Evolutionary conservation across 2,888 invertebrate genomes (phyloP), one percentile per base, ranked within the genome.

Genomic region (Anaspis maculata): DNA sequence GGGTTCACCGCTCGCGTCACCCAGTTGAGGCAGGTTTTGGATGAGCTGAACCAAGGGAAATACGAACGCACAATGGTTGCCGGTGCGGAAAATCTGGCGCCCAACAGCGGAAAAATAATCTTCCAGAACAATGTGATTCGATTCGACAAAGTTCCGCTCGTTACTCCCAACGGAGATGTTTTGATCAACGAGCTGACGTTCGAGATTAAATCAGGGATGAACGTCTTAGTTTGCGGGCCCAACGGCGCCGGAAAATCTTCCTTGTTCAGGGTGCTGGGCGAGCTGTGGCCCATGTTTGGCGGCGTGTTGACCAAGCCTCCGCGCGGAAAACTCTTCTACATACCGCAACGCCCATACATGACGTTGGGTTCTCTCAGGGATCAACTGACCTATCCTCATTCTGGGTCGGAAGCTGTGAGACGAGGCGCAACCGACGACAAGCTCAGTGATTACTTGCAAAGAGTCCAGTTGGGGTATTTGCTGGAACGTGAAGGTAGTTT

Each of bases 191-290:
- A 91, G 51, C 70, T 97, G 9, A 77, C 76, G 25, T 91, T 98
- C 57, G 91, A 94, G 75, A 94, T 66, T 16, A 49, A 49, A 28
- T 92, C 94, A 0, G 96, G 96, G 23, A 87, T 88, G 70, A 97
- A 97, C 69, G 94, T 97, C 1, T 66, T 97, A n/a, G 92, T 97
- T 0, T 96, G 95, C 62, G 97, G 97, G 0, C 97, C 97, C 2
- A 98, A 98, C 64, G 97, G 98, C 1, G 94, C 96, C 64, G 97
- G 97, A 27, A 98, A 98, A 66, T 92, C 92, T 32, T 96, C 95
- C 1, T 73, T 98, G 53, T 98, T 98, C 74, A 75, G 97, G 32
- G 85, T 95, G 56, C 74, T 98, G 9, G 97, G 97, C 25, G 96
- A 94, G 72, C 68, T 98, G 35, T 98, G 98, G 98, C 97, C 97